These are phyloP conservation scores for Barbus barbus DNA, from an alignment of 2,113 vertebrate species.

Conservation along the genomic window DNA sequence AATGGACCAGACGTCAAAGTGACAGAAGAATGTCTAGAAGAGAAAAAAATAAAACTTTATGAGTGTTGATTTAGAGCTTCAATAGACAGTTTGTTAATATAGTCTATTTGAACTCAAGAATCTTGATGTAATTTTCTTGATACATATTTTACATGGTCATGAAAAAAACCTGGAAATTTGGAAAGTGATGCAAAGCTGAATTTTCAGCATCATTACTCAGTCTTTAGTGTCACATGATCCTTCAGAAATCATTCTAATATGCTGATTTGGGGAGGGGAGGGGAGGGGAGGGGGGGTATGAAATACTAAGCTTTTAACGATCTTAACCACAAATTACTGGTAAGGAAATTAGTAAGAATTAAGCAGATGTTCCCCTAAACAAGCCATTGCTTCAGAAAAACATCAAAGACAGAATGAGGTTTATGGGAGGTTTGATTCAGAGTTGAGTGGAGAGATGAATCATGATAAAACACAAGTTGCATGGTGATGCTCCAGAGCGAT, in stretches of 20 bases:
- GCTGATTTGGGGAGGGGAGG: too few relatives aligned
- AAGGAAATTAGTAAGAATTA: too few relatives aligned
- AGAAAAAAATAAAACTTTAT: conserved; percentile 40
- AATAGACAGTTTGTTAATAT: not conserved
- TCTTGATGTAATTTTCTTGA: too few relatives aligned
- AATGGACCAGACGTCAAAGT: conserved; percentile 65
- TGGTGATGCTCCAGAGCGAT: not conserved
- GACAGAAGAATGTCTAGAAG: conserved; percentile 68
- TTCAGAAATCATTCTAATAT: not conserved
- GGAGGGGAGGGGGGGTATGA: too few relatives aligned
- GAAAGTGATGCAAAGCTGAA: not conserved
- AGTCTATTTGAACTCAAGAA: too few relatives aligned
- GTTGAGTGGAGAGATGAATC: not conserved
- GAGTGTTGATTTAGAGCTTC: not conserved
- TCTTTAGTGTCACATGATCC: not conserved
- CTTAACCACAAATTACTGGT: too few relatives aligned
- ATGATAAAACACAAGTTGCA: not conserved
- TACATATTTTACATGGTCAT: not conserved
- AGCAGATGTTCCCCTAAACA: too few relatives aligned
- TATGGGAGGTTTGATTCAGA: not conserved
- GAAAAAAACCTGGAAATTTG: not conserved
- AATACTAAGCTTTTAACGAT: too few relatives aligned
- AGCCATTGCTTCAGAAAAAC: not conserved
- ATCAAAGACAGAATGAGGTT: not conserved
- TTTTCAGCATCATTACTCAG: not conserved